Base-by-base conservation (phyloP, 2,797 vertebrate species). In the Oceanodroma leucorhoa region DNA sequence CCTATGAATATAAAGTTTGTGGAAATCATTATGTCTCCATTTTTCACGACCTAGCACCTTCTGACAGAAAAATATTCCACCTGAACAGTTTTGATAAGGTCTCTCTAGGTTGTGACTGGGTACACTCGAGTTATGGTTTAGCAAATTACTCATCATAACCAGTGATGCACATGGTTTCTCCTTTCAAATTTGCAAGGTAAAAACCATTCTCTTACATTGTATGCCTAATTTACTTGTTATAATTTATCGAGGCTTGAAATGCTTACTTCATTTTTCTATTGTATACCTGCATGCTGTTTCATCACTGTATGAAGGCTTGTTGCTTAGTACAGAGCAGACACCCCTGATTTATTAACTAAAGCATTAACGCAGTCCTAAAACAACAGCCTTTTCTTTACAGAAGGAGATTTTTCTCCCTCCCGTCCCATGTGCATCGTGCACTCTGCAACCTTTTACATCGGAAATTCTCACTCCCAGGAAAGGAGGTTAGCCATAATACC, bases 391-490 rank as follows among this genome's bases (percentile, higher is more conserved):
- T 66, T 61, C 9, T 7, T 30, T 65, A 41, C 0, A 55, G 69
- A 19, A 14, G 13, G 17, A 64, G 48, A 72, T 62, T 76, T 76
- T 75, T 54, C 43, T 50, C n/a, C 41, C 38, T 69, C 36, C 38
- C 32, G 23, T 78, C n/a, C 66, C 43, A 29, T 0, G 8, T 0
- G 1, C 30, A 34, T 21, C 0, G 0, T 34, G 73, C 15, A 6
- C 22, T 48, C 78, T 36, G 30, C 72, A 22, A 43, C 40, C 36
- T 45, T 79, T 62, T 14, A 36, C 55, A 5, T 0, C 9, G 40
- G 55, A 69, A 65, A 29, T 50, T 36, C 64, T 75, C 34, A 19
- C 24, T 78, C 55, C 41, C 70, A 34, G 38, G 36, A 51, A 82
- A 82, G 24, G 48, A 91, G 70, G 62, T 48, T 67, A 76, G 53